Base-by-base conservation (phyloP, 2,113 vertebrate species). In the Anoplopoma fimbria region DNA sequence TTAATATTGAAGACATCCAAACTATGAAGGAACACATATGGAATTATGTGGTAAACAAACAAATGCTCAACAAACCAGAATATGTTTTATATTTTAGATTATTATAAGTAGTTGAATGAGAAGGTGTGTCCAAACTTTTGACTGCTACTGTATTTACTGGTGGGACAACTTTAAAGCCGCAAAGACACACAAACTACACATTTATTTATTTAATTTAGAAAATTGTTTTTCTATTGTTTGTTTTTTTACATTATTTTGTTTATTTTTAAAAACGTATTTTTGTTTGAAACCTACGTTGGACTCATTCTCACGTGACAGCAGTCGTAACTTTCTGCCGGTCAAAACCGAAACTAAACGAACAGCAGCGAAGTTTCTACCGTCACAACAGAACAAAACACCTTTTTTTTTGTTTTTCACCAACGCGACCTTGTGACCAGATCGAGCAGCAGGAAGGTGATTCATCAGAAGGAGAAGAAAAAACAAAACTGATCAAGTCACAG, bases 361-460 rank as follows among this genome's bases (percentile, higher is more conserved):
- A 42, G 19, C 51, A 42, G 15, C 29, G 85, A 88, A 83, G 53
- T 9, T 80, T 90, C 85, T 72, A 49, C 47, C 27, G 61, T 51
- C 31, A 45, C 77, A 9, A 14, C n/a, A n/a, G n/a, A n/a, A n/a
- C n/a, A 29, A 69, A 27, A 25, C 4, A 2, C 2, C 9, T 33
- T 62, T 53, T 69, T 40, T 60, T 49, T 42, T 29, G 13, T 47
- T 47, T 47, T 4, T 19, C 45, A 12, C 5, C 49, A n/a, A 6
- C 8, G 49, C 49, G 49, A 51, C 7, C 49, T n/a, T 3, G 53
- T 55, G n/a, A 23, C 1, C 53, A 25, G 47, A 51, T 47, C 1
- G 38, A 47, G 45, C 45, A 17, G 47, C 47, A 49, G 51, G 3
- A 17, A 55, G 25, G 12, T 15, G 31, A 42, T 0, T 78, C 33